A percentile compares a stretch with the other conserved stretches of the same genome.
Conservation (phyloP, 2,113 vertebrate genomes). For the Heptranchias perlo region DNA sequence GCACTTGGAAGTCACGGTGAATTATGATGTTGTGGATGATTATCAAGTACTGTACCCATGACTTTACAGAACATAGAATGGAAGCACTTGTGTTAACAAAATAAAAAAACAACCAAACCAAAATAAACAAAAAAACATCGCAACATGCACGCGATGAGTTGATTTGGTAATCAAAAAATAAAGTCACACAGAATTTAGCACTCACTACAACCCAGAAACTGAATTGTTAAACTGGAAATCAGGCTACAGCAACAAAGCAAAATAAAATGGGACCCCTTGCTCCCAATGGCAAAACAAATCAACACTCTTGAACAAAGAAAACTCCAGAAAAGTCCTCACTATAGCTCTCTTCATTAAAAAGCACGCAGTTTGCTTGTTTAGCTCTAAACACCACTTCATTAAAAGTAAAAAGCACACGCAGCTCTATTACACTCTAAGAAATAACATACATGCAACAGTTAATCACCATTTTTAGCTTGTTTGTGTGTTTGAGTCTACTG, state of each 20-base stretch:
- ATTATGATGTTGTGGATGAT: not conserved
- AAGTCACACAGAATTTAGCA: slow-evolving; percentile 74
- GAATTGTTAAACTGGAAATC: slow-evolving; percentile 55
- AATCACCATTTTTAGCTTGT: slow-evolving; percentile 98
- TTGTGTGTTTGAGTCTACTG: slow-evolving; percentile 93
- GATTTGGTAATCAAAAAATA: slow-evolving; percentile 60
- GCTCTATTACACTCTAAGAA: slow-evolving; percentile 82
- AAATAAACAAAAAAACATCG: slow-evolving; percentile 57
- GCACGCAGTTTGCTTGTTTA: slow-evolving; percentile 82
- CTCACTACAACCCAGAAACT: slow-evolving; percentile 75
- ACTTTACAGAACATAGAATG: slow-evolving; percentile 6
- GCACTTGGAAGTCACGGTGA: not conserved
- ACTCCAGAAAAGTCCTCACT: slow-evolving; percentile 72
- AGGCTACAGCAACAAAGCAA: slow-evolving; percentile 80
- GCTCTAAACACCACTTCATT: slow-evolving; percentile 98
- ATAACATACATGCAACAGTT: slow-evolving; percentile 96
- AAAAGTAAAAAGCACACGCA: slow-evolving; percentile 91
- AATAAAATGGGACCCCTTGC: slow-evolving; percentile 64
- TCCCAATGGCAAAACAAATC: slow-evolving; percentile 74
- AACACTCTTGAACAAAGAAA: slow-evolving; percentile 77
- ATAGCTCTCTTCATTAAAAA: slow-evolving; percentile 79
- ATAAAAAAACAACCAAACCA: slow-evolving; percentile 52
- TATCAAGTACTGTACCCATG: not conserved
- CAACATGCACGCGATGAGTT: slow-evolving; percentile 73
- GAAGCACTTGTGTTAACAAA: slow-evolving; percentile 31